These are phyloP conservation scores for Epinephelus cyanopodus DNA, from an alignment of 2,113 vertebrate genomes.

Conservation along the genomic window DNA sequence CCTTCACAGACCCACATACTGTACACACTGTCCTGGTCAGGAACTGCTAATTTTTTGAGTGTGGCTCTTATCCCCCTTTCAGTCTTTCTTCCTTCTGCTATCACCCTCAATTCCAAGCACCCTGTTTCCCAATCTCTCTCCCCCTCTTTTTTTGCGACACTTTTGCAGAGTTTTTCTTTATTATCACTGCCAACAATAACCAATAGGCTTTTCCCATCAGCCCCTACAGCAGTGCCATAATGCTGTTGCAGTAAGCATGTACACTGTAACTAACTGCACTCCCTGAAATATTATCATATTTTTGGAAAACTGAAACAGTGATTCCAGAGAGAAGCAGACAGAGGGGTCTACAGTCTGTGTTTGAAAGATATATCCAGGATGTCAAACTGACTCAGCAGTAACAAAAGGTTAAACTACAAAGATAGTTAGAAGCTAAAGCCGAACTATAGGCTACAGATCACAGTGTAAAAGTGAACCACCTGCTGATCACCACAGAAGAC, in stretches of 20 bases:
- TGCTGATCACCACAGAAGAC: too few relatives aligned
- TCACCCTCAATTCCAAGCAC: background rate
- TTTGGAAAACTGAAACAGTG: too few relatives aligned
- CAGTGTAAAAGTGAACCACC: too few relatives aligned
- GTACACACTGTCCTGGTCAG: constrained; percentile 28
- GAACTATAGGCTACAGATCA: too few relatives aligned
- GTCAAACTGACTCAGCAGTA: too few relatives aligned
- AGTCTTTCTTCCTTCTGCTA: background rate
- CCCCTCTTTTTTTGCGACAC: background rate
- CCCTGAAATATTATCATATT: too few relatives aligned
- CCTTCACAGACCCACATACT: background rate
- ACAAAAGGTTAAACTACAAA: too few relatives aligned
- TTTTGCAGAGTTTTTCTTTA: constrained; percentile 22
- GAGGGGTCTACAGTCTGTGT: too few relatives aligned
- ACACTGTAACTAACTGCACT: too few relatives aligned
- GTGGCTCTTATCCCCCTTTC: constrained; percentile 23
- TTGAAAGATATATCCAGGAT: too few relatives aligned
- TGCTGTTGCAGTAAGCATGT: background rate
- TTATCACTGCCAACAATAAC: constrained; percentile 6
- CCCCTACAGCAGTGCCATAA: background rate
- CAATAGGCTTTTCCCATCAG: constrained; percentile 9
- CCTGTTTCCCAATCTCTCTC: background rate
- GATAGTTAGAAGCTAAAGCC: too few relatives aligned
- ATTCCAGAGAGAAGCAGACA: too few relatives aligned
- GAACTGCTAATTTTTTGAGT: constrained; percentile 69